Percentiles rank a stretch among this genome's conserved stretches.
Evolutionary conservation across 2,797 vertebrate species (phyloP).

Genomic region (Lagodon rhomboides): DNA sequence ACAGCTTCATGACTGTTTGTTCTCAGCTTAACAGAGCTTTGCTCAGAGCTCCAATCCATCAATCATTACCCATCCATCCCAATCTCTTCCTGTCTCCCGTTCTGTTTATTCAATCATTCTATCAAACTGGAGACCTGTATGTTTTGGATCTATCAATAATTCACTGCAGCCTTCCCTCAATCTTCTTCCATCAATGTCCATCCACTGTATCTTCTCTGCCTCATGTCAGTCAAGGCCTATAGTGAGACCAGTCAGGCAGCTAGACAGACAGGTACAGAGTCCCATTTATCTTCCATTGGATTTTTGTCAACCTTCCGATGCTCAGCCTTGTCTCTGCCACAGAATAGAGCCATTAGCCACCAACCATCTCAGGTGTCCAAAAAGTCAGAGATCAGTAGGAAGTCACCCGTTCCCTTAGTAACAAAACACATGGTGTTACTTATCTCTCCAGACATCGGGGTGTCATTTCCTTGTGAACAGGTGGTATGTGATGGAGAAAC

Average conservation of each 20-base stretch:
- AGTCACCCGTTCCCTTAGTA: not conserved
- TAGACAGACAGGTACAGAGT: constrained; percentile 29
- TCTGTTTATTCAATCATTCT: constrained; percentile 49
- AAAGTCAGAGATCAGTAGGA: constrained; percentile 3
- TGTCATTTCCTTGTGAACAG: not conserved
- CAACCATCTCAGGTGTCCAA: constrained; percentile 1
- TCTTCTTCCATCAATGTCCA: constrained; percentile 33
- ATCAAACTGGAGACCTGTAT: constrained; percentile 38
- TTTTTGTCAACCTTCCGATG: constrained; percentile 13
- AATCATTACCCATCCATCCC: constrained; percentile 41
- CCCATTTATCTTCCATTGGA: constrained; percentile 56
- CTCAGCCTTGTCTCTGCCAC: constrained; percentile 22
- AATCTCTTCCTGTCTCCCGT: not conserved
- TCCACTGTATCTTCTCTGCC: constrained; percentile 33
- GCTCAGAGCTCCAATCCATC: constrained; percentile 20
- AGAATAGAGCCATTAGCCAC: constrained; percentile 3
- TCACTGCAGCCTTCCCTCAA: constrained; percentile 29
- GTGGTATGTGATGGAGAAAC: not conserved
- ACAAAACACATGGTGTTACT: not conserved
- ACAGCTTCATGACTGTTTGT: constrained; percentile 26
- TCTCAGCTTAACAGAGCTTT: constrained; percentile 20
- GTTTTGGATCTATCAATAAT: constrained; percentile 40
- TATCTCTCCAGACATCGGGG: not conserved
- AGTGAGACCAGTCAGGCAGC: constrained; percentile 30
- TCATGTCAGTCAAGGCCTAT: constrained; percentile 43